These are phyloP conservation scores for Conops quadrifasciatus DNA, from an alignment of 2,888 invertebrate genomes.

Conservation along the genomic window DNA sequence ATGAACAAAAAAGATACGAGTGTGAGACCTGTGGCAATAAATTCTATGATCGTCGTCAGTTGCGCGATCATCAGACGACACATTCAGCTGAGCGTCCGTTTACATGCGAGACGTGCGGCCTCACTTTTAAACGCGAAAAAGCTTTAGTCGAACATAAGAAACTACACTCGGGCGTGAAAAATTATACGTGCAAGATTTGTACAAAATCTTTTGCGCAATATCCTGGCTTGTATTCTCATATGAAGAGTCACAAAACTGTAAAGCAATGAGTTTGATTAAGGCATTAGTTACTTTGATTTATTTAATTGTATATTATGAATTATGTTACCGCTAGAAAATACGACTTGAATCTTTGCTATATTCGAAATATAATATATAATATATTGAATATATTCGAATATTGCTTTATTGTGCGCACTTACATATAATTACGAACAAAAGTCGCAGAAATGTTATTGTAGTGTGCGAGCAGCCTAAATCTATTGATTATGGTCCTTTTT, in stretches of 20 bases:
- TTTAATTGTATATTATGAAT: not conserved
- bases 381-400: not conserved
- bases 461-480: not conserved
- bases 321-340: not conserved
- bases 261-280: constrained; percentile 1
- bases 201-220: constrained; percentile 45
- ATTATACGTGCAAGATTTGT: constrained; percentile 44
- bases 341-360: not conserved
- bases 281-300: constrained; percentile 30
- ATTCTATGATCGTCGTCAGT: constrained; percentile 65
- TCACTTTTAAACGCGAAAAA: constrained; percentile 42
- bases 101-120: constrained; percentile 69
- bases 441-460: too few relatives aligned
- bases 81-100: constrained; percentile 74
- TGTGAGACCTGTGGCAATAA: constrained; percentile 72
- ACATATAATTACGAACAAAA: too few relatives aligned
- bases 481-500: not conserved
- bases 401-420: not conserved
- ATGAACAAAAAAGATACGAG: constrained; percentile 72
- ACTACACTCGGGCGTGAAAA: constrained; percentile 40
- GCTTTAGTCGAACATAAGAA: constrained; percentile 42
- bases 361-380: not conserved
- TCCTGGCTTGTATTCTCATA: constrained; percentile 40
- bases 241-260: constrained; percentile 20
- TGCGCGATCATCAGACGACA: constrained; percentile 69